Percentiles rank a stretch among this genome's conserved stretches.
phyloP scores from a whole-genome alignment of 2,888 invertebrate species.

The Synergus umbraculus region DNA sequence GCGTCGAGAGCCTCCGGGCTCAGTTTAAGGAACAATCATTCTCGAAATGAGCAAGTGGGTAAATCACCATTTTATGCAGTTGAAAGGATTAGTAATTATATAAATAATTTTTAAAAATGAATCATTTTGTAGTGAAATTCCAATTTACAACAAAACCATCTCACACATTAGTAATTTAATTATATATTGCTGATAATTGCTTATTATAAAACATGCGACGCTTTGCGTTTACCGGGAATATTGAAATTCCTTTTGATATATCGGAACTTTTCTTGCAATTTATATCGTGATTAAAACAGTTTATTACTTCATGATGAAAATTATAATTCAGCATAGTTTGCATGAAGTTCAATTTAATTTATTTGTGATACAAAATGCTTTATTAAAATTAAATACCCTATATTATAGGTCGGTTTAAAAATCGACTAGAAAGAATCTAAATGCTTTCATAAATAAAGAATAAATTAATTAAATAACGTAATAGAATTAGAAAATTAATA shows the following conservation, averaged over 20 bases:
- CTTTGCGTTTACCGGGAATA: not conserved
- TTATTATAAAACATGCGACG: not conserved
- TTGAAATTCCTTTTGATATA: not conserved
- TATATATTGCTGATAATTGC: not conserved
- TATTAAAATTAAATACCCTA: not conserved
- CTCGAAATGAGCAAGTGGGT: too few species aligned
- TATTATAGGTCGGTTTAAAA: not conserved
- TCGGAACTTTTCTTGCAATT: not conserved
- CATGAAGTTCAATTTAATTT: not conserved
- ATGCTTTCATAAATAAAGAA: not conserved
- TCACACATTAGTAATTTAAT: too few species aligned
- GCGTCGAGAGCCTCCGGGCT: not conserved
- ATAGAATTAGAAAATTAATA: not conserved
- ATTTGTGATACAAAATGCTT: not conserved
- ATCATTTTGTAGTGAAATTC: not conserved
- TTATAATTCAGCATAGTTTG: not conserved
- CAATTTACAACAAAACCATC: not conserved
- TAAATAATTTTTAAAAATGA: not conserved
- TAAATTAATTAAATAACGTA: not conserved
- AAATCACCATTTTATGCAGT: too few species aligned
- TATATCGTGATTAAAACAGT: not conserved
- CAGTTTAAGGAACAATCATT: too few species aligned
- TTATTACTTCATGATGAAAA: not conserved
- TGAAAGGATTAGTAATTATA: not conserved
- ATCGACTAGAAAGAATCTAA: not conserved